These are phyloP conservation scores for Stegophylla sp. DNA, from an alignment of 2,888 invertebrate species.

Conservation along the genomic window DNA sequence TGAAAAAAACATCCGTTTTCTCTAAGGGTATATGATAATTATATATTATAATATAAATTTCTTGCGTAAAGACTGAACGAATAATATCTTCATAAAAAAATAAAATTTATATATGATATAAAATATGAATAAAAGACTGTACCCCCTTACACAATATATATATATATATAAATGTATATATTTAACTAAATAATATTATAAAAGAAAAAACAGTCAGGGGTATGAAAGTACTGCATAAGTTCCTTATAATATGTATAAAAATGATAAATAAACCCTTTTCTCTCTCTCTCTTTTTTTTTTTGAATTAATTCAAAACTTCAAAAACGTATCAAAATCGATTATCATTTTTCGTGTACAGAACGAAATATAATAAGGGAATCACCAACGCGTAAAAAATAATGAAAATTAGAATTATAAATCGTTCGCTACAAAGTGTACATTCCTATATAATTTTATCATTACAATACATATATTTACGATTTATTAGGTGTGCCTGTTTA, in stretches of 20 bases:
- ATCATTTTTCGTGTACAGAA: conserved; percentile 10
- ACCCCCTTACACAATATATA: conserved; percentile 43
- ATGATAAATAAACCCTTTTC: conserved; percentile 16
- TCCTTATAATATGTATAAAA: conserved; percentile 54
- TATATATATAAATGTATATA: conserved; percentile 10
- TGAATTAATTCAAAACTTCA: not conserved
- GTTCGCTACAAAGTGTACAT: conserved; percentile 48
- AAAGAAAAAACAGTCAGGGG: conserved; percentile 34
- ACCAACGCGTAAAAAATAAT: conserved; percentile 10
- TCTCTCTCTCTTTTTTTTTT: not conserved
- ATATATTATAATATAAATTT: conserved; percentile 30
- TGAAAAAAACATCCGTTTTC: conserved; percentile 33
- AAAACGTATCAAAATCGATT: not conserved
- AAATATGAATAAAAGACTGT: conserved; percentile 55
- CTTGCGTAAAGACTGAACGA: conserved; percentile 57
- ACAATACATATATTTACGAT: conserved; percentile 52
- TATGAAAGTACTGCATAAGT: conserved; percentile 38
- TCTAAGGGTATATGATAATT: conserved; percentile 47
- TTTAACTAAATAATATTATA: not conserved
- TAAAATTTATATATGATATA: not conserved
- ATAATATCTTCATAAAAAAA: conserved; percentile 51
- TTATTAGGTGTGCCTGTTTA: conserved; percentile 58
- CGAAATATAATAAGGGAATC: not conserved
- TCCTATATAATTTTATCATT: conserved; percentile 52
- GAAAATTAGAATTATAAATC: not conserved